Evolutionary conservation across 2,113 vertebrate genomes (phyloP).

Genomic region (Cyprinus carpio): DNA sequence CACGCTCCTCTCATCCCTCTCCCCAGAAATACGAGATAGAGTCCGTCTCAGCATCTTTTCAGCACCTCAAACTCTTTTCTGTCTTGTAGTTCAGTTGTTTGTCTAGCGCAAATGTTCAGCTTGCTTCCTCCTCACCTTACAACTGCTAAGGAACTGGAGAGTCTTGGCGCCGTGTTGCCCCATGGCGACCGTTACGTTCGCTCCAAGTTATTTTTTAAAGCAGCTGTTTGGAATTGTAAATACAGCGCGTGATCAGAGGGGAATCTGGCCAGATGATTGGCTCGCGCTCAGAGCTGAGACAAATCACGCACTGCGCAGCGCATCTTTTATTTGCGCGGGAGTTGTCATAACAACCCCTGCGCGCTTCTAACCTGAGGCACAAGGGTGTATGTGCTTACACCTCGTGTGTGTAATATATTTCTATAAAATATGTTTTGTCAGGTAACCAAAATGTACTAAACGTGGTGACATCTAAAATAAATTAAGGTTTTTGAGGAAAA

Average conservation of each 20-base stretch:
- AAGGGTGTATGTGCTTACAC: not conserved
- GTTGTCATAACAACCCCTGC: slow-evolving; percentile 25
- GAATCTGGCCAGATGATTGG: slow-evolving; percentile 28
- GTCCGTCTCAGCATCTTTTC: slow-evolving; percentile 2
- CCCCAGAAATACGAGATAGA: not conserved
- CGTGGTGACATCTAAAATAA: not conserved
- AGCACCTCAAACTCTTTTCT: not conserved
- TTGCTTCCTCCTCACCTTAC: slow-evolving; percentile 11
- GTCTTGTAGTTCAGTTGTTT: not conserved
- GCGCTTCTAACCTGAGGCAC: not conserved
- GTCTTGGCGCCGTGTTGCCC: slow-evolving; percentile 4
- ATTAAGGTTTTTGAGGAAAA: too few species aligned
- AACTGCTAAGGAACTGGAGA: not conserved
- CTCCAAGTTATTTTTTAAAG: slow-evolving; percentile 33
- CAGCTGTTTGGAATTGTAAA: slow-evolving; percentile 31
- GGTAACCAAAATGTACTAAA: not conserved
- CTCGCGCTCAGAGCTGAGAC: not conserved
- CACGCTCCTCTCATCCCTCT: not conserved
- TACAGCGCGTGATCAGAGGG: not conserved
- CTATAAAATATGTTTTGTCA: not conserved
- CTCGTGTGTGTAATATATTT: not conserved
- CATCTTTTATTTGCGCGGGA: slow-evolving; percentile 10
- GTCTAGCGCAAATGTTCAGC: not conserved
- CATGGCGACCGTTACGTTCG: slow-evolving; percentile 26
- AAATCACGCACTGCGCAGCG: not conserved